Evolutionary conservation across 2,797 vertebrate genomes (phyloP), one percentile per base, ranked within the genome.

Genomic region (Lagocephalus sceleratus): DNA sequence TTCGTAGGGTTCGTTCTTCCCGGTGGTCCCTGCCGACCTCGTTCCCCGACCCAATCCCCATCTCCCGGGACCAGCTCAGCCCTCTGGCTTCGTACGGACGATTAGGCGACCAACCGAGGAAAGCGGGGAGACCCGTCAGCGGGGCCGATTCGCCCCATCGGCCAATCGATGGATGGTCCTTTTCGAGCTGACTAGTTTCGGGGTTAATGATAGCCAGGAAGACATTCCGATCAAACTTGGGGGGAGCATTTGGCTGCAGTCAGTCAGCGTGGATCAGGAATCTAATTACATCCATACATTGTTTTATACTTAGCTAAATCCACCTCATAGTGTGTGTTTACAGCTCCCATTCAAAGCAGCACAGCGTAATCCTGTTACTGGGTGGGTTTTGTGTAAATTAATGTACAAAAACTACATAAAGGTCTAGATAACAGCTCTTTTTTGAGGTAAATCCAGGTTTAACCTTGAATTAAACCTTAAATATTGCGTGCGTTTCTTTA

Each of bases 111-210:
- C n/a, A n/a, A n/a, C n/a, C n/a, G n/a, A n/a, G n/a, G n/a, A n/a
- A 21, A 64, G 60, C 41, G 29, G 11, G 11, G 12, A 39, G 40
- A 16, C 9, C 15, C 25, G 11, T 25, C 52, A 47, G 68, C 52
- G 41, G 21, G 38, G 42, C 54, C 11, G 9, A 6, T 20, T 10
- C 43, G 14, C 12, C 47, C 47, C 51, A 38, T 63, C 54, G 61
- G 51, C 66, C 47, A 67, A 70, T 76, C 73, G 41, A 74, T 64
- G 57, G 53, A 17, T 2, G 47, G 66, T 66, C 75, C 78, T 67
- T 47, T 63, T 0, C 6, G 12, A 71, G 56, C 47, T 45, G 59
- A 61, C 44, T 44, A 42, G 50, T 76, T 39, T 23, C 48, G 52
- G 2, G 17, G 7, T 40, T 71, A 77, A 68, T 53, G 66, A 64